Evolutionary conservation across 1,140 invertebrate species (phyloP).

Genomic region (Neodiprion lecontei): DNA sequence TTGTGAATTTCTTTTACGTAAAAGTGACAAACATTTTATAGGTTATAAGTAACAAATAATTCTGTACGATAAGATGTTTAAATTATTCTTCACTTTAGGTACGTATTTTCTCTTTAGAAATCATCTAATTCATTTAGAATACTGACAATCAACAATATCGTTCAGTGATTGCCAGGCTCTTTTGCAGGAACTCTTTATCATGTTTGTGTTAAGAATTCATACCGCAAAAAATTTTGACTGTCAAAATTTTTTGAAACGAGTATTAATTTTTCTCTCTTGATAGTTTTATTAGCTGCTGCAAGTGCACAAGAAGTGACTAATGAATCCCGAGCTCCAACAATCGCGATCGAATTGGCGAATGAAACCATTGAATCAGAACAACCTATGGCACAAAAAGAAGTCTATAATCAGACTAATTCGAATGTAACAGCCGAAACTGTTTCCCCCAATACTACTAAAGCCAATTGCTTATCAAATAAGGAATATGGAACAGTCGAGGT

Average conservation of each 20-base stretch:
- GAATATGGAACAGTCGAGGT: constrained; percentile 54
- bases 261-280: not conserved
- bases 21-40: not conserved
- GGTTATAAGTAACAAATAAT: not conserved
- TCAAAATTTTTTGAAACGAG: not conserved
- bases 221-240: no score
- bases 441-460: constrained; percentile 41
- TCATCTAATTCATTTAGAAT: not conserved
- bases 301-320: not conserved
- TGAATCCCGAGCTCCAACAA: not conserved
- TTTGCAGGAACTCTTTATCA: no score
- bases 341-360: not conserved
- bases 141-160: not conserved
- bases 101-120: not conserved
- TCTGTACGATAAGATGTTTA: not conserved
- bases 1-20: not conserved
- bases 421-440: constrained; percentile 1
- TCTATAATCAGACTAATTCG: not conserved
- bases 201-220: no score
- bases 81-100: not conserved
- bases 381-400: not conserved
- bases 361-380: not conserved
- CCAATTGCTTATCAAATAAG: constrained; percentile 50
- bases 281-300: not conserved
- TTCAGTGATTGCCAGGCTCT: no score